Evolutionary conservation across 1,140 invertebrate species (phyloP).

Genomic region (Lordiphosa collinella): DNA sequence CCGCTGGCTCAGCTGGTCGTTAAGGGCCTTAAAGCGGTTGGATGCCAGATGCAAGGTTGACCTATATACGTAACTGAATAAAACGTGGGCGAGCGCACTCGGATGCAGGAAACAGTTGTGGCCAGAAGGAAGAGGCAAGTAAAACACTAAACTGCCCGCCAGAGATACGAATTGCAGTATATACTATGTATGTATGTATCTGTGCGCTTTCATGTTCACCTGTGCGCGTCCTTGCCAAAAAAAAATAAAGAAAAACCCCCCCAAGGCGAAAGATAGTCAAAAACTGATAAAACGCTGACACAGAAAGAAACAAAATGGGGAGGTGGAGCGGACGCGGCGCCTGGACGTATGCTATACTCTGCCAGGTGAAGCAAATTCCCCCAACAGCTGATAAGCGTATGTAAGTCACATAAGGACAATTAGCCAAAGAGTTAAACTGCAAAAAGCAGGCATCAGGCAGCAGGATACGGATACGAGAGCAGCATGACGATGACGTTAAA

Average conservation of each 20-base stretch:
- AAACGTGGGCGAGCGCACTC: background rate
- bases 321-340: constrained; percentile 19
- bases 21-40: background rate
- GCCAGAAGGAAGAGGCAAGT: constrained; percentile 17
- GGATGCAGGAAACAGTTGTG: constrained; percentile 6
- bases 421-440: constrained; percentile 62
- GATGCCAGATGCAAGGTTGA: background rate
- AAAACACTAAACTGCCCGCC: constrained; percentile 47
- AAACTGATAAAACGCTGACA: constrained; percentile 56
- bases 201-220: too few relatives aligned
- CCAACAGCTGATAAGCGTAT: constrained; percentile 25
- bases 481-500: constrained; percentile 47
- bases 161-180: constrained; percentile 17
- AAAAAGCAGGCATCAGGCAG: constrained; percentile 31
- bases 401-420: constrained; percentile 75
- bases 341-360: constrained; percentile 29
- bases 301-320: constrained; percentile 17
- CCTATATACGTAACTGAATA: constrained; percentile 1
- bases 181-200: background rate
- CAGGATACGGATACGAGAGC: background rate
- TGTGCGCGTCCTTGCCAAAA: constrained; percentile 61
- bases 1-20: background rate
- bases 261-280: constrained; percentile 56
- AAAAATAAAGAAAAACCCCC: constrained; percentile 15
- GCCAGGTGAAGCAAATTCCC: background rate